Evolutionary conservation across 2,888 invertebrate genomes (phyloP).

Genomic region (Mythimna pallens): DNA sequence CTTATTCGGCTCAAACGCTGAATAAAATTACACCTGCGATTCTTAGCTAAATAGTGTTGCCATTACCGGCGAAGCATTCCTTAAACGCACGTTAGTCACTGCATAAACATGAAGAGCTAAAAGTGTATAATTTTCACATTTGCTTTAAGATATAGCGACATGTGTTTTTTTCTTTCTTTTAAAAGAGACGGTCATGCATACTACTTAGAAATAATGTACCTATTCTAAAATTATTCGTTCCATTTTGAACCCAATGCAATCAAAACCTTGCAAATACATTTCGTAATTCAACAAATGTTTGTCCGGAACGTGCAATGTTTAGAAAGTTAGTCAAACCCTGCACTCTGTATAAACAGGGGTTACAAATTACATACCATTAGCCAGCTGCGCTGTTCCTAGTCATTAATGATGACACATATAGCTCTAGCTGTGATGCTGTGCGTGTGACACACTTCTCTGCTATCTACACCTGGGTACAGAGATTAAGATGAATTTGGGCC

Average conservation of each 20-base stretch:
- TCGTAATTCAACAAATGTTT: constrained; percentile 33
- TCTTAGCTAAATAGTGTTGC: constrained; percentile 3
- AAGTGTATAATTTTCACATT: constrained; percentile 3
- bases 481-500: constrained; percentile 4
- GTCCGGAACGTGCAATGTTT: constrained; percentile 30
- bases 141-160: not conserved
- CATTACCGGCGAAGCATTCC: constrained; percentile 12
- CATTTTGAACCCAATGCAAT: not conserved
- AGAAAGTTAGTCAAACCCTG: constrained; percentile 32
- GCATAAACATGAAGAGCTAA: constrained; percentile 8
- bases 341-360: constrained; percentile 37
- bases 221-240: too few relatives aligned
- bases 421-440: constrained; percentile 44
- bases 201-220: not conserved
- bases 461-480: constrained; percentile 18
- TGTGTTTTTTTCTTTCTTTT: not conserved
- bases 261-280: constrained; percentile 3
- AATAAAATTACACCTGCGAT: not conserved
- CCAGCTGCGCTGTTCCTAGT: constrained; percentile 46
- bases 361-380: constrained; percentile 61
- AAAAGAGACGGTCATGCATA: not conserved
- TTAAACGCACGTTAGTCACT: constrained; percentile 9
- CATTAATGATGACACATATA: constrained; percentile 52
- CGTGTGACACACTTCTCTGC: constrained; percentile 49
- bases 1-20: not conserved